These are phyloP conservation scores for Brotogeris chrysoptera DNA, from an alignment of 2,797 vertebrate genomes.

Conservation along the genomic window DNA sequence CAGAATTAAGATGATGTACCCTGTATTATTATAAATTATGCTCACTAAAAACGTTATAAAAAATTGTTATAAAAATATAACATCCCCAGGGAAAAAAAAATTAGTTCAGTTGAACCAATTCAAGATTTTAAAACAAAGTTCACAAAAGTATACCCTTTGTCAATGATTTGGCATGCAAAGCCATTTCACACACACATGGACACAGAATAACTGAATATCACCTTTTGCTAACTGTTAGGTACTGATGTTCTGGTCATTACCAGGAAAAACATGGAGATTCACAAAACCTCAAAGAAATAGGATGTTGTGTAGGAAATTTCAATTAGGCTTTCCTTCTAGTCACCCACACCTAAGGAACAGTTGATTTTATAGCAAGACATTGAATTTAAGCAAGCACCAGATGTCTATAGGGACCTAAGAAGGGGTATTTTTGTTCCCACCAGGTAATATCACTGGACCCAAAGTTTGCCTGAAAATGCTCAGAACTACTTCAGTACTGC, in stretches of 20 bases:
- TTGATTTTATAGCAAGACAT: neutral
- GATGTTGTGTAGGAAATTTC: neutral
- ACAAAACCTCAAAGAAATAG: neutral
- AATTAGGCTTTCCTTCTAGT: neutral
- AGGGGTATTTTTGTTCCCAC: neutral
- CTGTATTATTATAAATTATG: neutral
- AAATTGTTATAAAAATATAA: neutral
- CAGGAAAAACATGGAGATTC: neutral
- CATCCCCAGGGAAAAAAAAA: neutral
- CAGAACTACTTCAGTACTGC: neutral
- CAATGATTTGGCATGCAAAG: neutral
- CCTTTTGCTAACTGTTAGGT: neutral
- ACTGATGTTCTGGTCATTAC: neutral
- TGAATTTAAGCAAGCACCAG: neutral
- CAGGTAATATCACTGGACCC: neutral
- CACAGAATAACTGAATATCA: neutral
- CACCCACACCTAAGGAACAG: neutral
- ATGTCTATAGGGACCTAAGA: too few species aligned
- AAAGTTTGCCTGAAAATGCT: neutral
- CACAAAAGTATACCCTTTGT: neutral
- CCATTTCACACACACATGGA: neutral
- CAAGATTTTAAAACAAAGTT: neutral
- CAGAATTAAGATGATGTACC: neutral
- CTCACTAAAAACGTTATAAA: neutral
- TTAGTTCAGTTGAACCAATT: neutral